These are phyloP conservation scores for Sebastes steindachneri DNA, from an alignment of 2,797 vertebrate species.

Conservation along the genomic window DNA sequence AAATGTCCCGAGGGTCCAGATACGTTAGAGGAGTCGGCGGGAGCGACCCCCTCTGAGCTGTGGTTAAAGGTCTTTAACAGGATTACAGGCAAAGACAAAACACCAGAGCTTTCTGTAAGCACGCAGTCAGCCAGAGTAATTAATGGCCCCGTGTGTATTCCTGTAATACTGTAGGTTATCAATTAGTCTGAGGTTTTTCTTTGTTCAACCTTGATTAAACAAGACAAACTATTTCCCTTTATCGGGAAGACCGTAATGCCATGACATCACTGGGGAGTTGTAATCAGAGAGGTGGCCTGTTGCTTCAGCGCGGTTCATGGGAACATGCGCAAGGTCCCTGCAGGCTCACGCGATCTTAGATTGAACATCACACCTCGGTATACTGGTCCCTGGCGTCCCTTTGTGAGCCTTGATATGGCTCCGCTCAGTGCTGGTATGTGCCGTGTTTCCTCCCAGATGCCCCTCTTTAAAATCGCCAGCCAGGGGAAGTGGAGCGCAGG, in stretches of 20 bases:
- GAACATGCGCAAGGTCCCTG: slow-evolving; percentile 28
- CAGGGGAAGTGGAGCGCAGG: slow-evolving; percentile 55
- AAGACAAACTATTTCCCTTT: neutral
- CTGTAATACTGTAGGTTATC: slow-evolving; percentile 45
- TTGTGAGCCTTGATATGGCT: slow-evolving; percentile 43
- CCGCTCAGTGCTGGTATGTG: slow-evolving; percentile 57
- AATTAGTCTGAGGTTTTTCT: slow-evolving; percentile 37
- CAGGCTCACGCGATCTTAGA: slow-evolving; percentile 26
- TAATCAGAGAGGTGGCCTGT: slow-evolving; percentile 8
- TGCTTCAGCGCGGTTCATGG: slow-evolving; percentile 24
- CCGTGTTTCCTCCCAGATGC: slow-evolving; percentile 67
- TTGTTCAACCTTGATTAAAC: slow-evolving; percentile 3
- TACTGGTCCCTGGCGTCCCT: slow-evolving; percentile 33
- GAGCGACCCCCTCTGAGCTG: slow-evolving; percentile 44
- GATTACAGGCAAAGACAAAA: slow-evolving; percentile 64
- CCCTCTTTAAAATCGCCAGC: slow-evolving; percentile 67
- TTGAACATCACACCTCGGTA: slow-evolving; percentile 58
- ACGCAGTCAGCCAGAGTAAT: slow-evolving; percentile 37
- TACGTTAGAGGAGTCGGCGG: slow-evolving; percentile 19
- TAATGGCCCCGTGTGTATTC: slow-evolving; percentile 31
- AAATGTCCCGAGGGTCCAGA: slow-evolving; percentile 22
- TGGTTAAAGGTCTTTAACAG: slow-evolving; percentile 61
- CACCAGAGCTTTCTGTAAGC: slow-evolving; percentile 38
- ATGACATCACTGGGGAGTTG: neutral
- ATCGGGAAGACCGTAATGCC: neutral